phyloP scores from a whole-genome alignment of 2,888 invertebrate species.

The Brachylomia viminalis region DNA sequence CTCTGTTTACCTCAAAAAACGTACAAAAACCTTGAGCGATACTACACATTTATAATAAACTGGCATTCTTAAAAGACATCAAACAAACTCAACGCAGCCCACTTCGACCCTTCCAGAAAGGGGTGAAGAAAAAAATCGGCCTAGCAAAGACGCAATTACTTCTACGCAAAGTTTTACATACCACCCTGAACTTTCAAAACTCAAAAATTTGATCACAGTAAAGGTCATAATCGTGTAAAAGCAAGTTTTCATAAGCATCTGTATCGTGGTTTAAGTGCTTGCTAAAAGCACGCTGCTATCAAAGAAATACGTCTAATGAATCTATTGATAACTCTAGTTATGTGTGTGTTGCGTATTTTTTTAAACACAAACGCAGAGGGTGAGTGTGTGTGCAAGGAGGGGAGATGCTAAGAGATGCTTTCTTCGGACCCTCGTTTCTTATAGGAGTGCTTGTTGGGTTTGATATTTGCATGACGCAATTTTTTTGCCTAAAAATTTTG shows the following conservation, averaged over 20 bases:
- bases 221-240: constrained; percentile 69
- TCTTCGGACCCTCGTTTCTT: constrained; percentile 89
- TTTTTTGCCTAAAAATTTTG: not conserved
- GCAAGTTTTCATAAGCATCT: constrained; percentile 57
- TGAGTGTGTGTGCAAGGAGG: constrained; percentile 83
- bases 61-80: constrained; percentile 68
- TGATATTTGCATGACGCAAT: constrained; percentile 71
- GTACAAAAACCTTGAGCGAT: constrained; percentile 48
- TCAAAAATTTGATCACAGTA: constrained; percentile 54
- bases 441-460: constrained; percentile 73
- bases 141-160: constrained; percentile 88
- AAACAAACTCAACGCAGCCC: constrained; percentile 63
- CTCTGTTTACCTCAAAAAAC: constrained; percentile 35
- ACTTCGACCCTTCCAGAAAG: constrained; percentile 78
- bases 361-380: constrained; percentile 76
- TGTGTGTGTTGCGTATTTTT: constrained; percentile 86
- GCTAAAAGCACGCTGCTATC: constrained; percentile 88
- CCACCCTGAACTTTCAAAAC: constrained; percentile 35
- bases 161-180: constrained; percentile 73
- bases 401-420: constrained; percentile 88
- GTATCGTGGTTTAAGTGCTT: constrained; percentile 73
- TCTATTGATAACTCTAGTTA: constrained; percentile 87
- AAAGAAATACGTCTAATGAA: constrained; percentile 90
- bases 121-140: constrained; percentile 80
- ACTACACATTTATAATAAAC: constrained; percentile 65